phyloP scores from a whole-genome alignment of 2,797 vertebrate species.

The Enteromius trimaculatus region DNA sequence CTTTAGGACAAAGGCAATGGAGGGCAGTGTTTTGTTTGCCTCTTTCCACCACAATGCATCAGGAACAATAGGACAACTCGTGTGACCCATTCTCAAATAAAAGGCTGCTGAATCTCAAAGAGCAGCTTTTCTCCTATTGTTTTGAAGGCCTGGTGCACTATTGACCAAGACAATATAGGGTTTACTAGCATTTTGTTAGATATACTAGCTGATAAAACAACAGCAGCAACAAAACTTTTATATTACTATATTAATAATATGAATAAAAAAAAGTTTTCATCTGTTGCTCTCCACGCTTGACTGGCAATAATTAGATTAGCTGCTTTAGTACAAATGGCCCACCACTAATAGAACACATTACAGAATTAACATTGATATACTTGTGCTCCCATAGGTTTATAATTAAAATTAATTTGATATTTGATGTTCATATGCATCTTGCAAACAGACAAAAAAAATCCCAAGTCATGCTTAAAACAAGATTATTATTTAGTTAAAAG shows the following conservation, averaged over 20 bases:
- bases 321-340: background rate
- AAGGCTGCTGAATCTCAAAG: slow-evolving; percentile 46
- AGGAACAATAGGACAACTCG: slow-evolving; percentile 75
- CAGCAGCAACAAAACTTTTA: background rate
- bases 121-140: slow-evolving; percentile 54
- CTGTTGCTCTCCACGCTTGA: background rate
- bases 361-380: background rate
- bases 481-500: background rate
- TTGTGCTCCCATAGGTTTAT: background rate
- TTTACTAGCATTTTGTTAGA: slow-evolving; percentile 24
- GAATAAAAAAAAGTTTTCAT: background rate
- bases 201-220: slow-evolving; percentile 14
- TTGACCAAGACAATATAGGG: slow-evolving; percentile 47
- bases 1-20: slow-evolving; percentile 75
- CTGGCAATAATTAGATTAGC: background rate
- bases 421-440: background rate
- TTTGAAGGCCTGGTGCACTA: slow-evolving; percentile 37
- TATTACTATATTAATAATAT: background rate
- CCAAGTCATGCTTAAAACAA: background rate
- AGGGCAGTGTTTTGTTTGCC: slow-evolving; percentile 76
- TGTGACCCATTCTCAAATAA: slow-evolving; percentile 68
- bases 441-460: background rate
- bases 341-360: background rate
- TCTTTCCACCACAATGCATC: slow-evolving; percentile 77
- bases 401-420: background rate